phyloP scores from a whole-genome alignment of 2,797 vertebrate species.

The Eremophila alpestris region DNA sequence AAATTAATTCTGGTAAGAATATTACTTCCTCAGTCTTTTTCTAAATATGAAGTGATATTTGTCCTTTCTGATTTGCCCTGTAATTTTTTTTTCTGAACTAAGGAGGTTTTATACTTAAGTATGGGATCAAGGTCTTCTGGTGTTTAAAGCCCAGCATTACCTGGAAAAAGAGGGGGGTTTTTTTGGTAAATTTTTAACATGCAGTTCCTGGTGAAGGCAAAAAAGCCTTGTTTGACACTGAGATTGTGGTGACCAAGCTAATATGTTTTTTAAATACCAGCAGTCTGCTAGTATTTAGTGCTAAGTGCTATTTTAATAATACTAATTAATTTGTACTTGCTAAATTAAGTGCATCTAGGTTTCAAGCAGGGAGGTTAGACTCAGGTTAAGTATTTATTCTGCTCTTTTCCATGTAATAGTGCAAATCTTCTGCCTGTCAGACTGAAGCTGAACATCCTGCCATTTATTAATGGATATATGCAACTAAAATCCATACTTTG shows the following conservation, averaged over 20 bases:
- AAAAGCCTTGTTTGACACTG: not conserved
- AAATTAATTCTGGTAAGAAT: not conserved
- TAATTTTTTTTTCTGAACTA: not conserved
- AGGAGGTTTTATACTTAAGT: not conserved
- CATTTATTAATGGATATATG: not conserved
- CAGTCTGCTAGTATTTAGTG: not conserved
- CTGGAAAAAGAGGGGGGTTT: not conserved
- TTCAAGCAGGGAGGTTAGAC: not conserved
- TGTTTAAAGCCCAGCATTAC: not conserved
- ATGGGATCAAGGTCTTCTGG: not conserved
- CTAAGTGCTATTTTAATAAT: constrained; percentile 49
- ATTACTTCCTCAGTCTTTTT: not conserved
- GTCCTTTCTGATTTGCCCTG: not conserved
- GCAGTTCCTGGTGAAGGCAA: not conserved
- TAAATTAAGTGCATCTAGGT: not conserved
- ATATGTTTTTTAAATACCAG: constrained; percentile 10
- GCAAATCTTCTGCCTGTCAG: not conserved
- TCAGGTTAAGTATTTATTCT: constrained; percentile 14
- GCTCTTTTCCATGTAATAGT: not conserved
- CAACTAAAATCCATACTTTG: not conserved
- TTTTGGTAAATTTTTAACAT: not conserved
- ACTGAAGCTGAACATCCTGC: not conserved
- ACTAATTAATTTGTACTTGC: constrained; percentile 31
- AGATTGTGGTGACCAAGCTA: not conserved
- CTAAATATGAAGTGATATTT: not conserved